Conservation (phyloP, 2,797 vertebrate species). For the Lagocephalus sceleratus region DNA sequence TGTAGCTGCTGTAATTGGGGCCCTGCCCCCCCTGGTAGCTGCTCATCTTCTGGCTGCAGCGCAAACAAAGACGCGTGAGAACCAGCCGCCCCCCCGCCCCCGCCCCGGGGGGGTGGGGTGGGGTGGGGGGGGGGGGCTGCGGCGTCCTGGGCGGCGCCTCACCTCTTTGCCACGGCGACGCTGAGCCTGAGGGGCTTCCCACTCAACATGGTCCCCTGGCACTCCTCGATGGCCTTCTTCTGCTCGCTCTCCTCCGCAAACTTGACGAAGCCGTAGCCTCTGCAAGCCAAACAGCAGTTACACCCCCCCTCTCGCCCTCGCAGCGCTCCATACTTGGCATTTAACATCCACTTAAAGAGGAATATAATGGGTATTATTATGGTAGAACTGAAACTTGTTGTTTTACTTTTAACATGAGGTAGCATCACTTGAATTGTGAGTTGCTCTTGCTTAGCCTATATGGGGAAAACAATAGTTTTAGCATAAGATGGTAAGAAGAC, state of each 20-base stretch:
- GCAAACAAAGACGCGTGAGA: slow-evolving; percentile 2
- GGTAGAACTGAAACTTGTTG: slow-evolving; percentile 85
- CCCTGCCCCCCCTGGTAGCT: slow-evolving; percentile 77
- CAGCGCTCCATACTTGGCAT: slow-evolving; percentile 57
- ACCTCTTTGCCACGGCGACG: slow-evolving; percentile 90
- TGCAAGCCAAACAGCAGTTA: slow-evolving; percentile 67
- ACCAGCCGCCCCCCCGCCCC: no score
- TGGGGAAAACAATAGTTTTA: slow-evolving; percentile 88
- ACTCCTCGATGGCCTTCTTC: slow-evolving; percentile 91
- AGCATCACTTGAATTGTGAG: slow-evolving; percentile 88
- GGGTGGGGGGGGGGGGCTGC: no score
- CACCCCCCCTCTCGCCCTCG: slow-evolving; percentile 9
- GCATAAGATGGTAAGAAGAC: slow-evolving; percentile 72
- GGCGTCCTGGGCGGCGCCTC: slow-evolving; percentile 8
- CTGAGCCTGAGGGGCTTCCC: slow-evolving; percentile 88
- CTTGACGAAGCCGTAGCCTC: slow-evolving; percentile 91
- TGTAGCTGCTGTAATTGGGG: slow-evolving; percentile 77
- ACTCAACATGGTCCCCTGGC: slow-evolving; percentile 86
- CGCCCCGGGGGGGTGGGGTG: no score
- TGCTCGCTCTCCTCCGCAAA: slow-evolving; percentile 89
- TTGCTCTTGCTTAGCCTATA: slow-evolving; percentile 87
- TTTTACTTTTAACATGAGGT: slow-evolving; percentile 89
- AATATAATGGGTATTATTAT: slow-evolving; percentile 80
- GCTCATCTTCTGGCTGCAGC: slow-evolving; percentile 77
- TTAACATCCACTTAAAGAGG: slow-evolving; percentile 71